Evolutionary conservation across 2,888 invertebrate species (phyloP).

Genomic region (Meta bourneti): DNA sequence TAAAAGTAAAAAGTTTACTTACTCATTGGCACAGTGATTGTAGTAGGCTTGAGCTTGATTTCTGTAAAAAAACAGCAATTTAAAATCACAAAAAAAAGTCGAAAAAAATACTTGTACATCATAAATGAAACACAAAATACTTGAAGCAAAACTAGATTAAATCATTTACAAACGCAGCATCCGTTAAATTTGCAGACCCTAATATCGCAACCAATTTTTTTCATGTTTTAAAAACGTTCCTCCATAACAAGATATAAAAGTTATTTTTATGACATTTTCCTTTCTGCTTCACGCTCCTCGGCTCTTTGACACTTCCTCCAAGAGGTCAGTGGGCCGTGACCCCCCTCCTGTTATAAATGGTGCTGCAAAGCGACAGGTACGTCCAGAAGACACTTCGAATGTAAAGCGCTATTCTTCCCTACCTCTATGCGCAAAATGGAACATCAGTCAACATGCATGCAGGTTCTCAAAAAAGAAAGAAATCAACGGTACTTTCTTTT

Average conservation of each 20-base stretch:
- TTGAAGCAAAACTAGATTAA: too few relatives aligned
- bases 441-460: background rate
- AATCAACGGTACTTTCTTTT: background rate
- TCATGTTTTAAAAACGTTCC: background rate
- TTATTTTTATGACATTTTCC: constrained; percentile 22
- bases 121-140: too few relatives aligned
- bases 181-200: background rate
- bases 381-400: background rate
- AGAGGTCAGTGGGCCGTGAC: constrained; percentile 41
- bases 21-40: constrained; percentile 56
- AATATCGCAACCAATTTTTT: background rate
- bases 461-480: background rate
- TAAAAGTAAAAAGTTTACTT: constrained; percentile 31
- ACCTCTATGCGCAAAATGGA: background rate
- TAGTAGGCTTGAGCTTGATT: constrained; percentile 16
- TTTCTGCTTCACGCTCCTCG: constrained; percentile 10
- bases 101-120: too few relatives aligned
- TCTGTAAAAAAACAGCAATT: constrained; percentile 29
- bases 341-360: background rate
- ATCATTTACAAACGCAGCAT: background rate
- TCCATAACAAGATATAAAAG: background rate
- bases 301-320: constrained; percentile 38
- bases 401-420: background rate
- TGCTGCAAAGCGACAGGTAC: constrained; percentile 6
- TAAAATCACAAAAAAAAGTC: background rate